Evolutionary conservation across 2,113 vertebrate genomes (phyloP), one percentile per base, ranked within the genome.

Genomic region (Hymenochirus boettgeri): DNA sequence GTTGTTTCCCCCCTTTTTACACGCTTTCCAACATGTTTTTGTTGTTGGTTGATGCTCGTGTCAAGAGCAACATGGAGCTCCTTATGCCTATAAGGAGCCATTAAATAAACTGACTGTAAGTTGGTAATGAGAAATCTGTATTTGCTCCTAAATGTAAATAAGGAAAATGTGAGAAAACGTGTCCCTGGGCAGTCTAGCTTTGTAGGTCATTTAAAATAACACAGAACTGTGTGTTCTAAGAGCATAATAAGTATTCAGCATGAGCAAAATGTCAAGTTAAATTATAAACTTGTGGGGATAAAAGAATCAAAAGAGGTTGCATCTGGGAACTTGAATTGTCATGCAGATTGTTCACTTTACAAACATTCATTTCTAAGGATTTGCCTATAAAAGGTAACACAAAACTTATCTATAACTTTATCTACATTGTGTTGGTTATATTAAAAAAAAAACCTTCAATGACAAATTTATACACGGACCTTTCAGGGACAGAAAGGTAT

Each of bases 301-400:
- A 42, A 42, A 17, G 39, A 42, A 42, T 42, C 13, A 42, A 42
- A n/a, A 42, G 39, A 42, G 13, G 39, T n/a, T 42, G 10, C 22
- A 55, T 55, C 25, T 55, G 25, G 26, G 26, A 55, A 55, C 9
- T n/a, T 12, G 52, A 12, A 31, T 55, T 55, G 52, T 55, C 52
- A 55, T 55, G 26, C 52, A 55, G 52, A 55, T 55, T 55, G 15
- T 31, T 31, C 52, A 29, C n/a, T 55, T 31, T n/a, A n/a, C 19
- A 27, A 31, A 19, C 26, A 31, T 55, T 18, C n/a, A 17, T 8
- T 15, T 55, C 52, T 5, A 10, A 25, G 52, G 31, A 31, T 55
- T 7, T 19, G 52, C 17, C 39, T 42, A 42, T 29, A 29, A 55
- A 55, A 55, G 52, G 52, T 15, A 55, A 26, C 13, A 55, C n/a